A percentile compares a stretch with the other conserved stretches of the same genome.
Conservation (phyloP, 2,797 vertebrate genomes). For the Pagetopsis macropterus region DNA sequence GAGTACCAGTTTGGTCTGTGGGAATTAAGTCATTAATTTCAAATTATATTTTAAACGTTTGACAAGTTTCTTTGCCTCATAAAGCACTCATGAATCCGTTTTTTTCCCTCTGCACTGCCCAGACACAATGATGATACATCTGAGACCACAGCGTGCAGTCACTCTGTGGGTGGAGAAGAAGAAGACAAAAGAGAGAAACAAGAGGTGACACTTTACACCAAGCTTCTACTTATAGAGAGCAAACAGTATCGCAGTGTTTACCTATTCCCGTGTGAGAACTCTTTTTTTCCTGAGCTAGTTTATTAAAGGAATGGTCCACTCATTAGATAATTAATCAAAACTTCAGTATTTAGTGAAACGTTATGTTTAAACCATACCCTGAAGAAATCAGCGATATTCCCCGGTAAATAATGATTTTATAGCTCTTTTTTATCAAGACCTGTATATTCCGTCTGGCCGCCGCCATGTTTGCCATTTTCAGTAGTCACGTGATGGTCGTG, state of each 20-base stretch:
- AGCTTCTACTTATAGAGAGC: constrained; percentile 46
- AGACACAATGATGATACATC: constrained; percentile 32
- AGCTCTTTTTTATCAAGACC: too few relatives aligned
- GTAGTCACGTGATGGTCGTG: too few relatives aligned
- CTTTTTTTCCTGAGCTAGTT: constrained; percentile 14
- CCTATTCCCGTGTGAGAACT: constrained; percentile 22
- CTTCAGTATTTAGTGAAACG: too few relatives aligned
- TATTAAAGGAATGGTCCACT: too few relatives aligned
- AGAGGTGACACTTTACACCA: constrained; percentile 53
- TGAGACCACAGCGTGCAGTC: constrained; percentile 31
- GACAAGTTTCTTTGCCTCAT: constrained; percentile 30
- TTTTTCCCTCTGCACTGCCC: neutral
- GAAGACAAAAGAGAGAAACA: constrained; percentile 56
- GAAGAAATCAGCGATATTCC: too few relatives aligned
- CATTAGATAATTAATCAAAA: too few relatives aligned
- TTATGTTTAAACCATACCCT: too few relatives aligned
- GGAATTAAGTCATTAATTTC: too few relatives aligned
- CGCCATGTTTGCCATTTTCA: too few relatives aligned
- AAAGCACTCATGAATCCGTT: constrained; percentile 15
- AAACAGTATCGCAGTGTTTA: constrained; percentile 33
- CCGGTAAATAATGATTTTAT: too few relatives aligned
- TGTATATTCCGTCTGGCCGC: too few relatives aligned
- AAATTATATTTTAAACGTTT: constrained; percentile 23
- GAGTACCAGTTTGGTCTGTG: neutral
- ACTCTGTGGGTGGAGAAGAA: constrained; percentile 53